Evolutionary conservation across 2,888 invertebrate genomes (phyloP).

Genomic region (Meiosimyza decipiens): DNA sequence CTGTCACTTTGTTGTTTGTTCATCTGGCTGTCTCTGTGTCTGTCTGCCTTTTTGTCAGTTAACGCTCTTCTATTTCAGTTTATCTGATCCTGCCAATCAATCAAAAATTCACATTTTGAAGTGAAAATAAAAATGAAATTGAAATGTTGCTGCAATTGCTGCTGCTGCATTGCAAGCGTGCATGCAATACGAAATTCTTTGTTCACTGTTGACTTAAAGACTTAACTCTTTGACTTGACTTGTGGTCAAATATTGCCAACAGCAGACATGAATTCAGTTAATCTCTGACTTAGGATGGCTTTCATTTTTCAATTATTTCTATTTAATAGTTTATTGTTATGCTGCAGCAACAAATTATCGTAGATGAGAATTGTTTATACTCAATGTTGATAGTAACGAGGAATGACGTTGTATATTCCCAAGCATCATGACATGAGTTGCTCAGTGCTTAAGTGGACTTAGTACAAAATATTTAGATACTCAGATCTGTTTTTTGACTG

Average conservation of each 20-base stretch:
- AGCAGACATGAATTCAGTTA: neutral
- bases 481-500: too few species aligned
- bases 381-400: too few species aligned
- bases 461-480: too few species aligned
- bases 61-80: slow-evolving; percentile 14
- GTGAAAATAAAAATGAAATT: slow-evolving; percentile 15
- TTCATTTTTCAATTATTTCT: neutral
- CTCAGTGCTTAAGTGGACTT: too few species aligned
- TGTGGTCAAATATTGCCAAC: neutral
- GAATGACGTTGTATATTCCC: too few species aligned
- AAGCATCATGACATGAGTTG: too few species aligned
- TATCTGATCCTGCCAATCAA: slow-evolving; percentile 31
- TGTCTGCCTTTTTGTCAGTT: neutral
- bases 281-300: slow-evolving; percentile 4
- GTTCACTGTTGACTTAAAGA: neutral
- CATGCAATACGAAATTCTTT: neutral
- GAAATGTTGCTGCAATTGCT: neutral
- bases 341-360: too few species aligned
- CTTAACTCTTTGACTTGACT: neutral
- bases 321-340: too few species aligned
- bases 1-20: slow-evolving; percentile 1
- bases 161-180: neutral
- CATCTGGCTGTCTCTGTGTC: neutral
- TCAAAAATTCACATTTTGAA: slow-evolving; percentile 3
- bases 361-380: too few species aligned